Conservation (phyloP, 2,888 invertebrate species). For the Cremastinae sp. region DNA sequence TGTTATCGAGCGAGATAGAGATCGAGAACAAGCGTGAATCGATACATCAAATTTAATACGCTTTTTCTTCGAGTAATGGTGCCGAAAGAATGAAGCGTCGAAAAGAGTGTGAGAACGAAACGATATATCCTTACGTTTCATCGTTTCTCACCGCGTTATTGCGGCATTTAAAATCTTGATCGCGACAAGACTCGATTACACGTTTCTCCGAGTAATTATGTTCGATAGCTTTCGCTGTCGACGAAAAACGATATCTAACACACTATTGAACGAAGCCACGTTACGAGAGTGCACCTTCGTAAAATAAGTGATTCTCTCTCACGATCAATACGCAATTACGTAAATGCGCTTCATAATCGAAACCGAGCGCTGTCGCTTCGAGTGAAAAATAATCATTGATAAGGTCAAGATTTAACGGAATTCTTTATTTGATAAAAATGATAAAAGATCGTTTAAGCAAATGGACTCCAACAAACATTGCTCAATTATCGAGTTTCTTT, state of each 20-base stretch:
- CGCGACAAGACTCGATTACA: slow-evolving; percentile 19
- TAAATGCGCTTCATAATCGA: not conserved
- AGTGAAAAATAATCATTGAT: too few species aligned
- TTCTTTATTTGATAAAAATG: too few species aligned
- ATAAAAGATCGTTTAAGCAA: too few species aligned
- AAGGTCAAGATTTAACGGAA: too few species aligned
- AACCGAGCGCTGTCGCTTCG: too few species aligned
- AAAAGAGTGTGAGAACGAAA: not conserved
- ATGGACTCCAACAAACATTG: too few species aligned
- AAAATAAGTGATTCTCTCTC: slow-evolving; percentile 7
- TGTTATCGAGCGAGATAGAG: not conserved
- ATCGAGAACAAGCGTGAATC: slow-evolving; percentile 18
- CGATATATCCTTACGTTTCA: too few species aligned
- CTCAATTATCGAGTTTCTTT: too few species aligned
- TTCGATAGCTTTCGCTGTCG: slow-evolving; percentile 20
- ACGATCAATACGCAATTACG: not conserved
- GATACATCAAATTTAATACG: slow-evolving; percentile 18
- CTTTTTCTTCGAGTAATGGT: slow-evolving; percentile 9
- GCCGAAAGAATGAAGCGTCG: not conserved
- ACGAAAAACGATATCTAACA: slow-evolving; percentile 50
- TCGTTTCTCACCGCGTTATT: slow-evolving; percentile 17
- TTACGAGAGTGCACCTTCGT: slow-evolving; percentile 35
- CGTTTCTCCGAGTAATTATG: slow-evolving; percentile 50
- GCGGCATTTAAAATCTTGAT: slow-evolving; percentile 29
- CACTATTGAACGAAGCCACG: slow-evolving; percentile 41